Evolutionary conservation across 2,888 invertebrate species (phyloP).

Genomic region (Campoplex capitator): DNA sequence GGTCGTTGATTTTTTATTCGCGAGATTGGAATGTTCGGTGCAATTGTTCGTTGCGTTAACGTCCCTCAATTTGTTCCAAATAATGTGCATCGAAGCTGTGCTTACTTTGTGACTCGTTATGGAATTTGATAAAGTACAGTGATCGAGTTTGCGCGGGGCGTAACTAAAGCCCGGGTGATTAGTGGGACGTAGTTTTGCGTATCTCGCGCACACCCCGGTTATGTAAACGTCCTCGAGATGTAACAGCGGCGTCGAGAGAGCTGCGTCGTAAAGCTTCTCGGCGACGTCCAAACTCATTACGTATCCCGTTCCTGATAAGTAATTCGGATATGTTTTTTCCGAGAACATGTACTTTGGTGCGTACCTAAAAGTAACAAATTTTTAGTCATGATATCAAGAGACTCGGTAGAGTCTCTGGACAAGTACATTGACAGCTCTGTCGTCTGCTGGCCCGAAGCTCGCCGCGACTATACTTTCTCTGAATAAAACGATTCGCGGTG

Average conservation of each 20-base stretch:
- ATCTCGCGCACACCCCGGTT: conserved; percentile 90
- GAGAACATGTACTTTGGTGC: conserved; percentile 92
- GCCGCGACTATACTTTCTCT: no score
- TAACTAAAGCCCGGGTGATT: conserved; percentile 89
- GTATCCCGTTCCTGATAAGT: conserved; percentile 93
- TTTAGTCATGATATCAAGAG: no score
- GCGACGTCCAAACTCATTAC: conserved; percentile 90
- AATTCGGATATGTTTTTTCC: conserved; percentile 90
- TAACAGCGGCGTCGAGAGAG: conserved; percentile 89
- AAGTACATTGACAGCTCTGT: no score
- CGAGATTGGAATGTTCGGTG: conserved; percentile 28
- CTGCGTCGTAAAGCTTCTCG: conserved; percentile 88
- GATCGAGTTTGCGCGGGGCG: conserved; percentile 84
- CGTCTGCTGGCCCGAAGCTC: no score
- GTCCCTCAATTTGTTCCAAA: conserved; percentile 80
- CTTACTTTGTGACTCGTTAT: conserved; percentile 87
- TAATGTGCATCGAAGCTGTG: conserved; percentile 84
- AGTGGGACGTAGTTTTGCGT: conserved; percentile 87
- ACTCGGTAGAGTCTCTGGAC: no score
- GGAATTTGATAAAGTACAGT: conserved; percentile 86
- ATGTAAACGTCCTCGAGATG: conserved; percentile 93
- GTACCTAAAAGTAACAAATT: conserved; percentile 86
- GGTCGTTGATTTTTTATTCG: conserved; percentile 70
- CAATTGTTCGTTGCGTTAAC: conserved; percentile 72
- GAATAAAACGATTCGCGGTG: no score